phyloP scores from a whole-genome alignment of 2,888 invertebrate species.

The Agrotis puta region DNA sequence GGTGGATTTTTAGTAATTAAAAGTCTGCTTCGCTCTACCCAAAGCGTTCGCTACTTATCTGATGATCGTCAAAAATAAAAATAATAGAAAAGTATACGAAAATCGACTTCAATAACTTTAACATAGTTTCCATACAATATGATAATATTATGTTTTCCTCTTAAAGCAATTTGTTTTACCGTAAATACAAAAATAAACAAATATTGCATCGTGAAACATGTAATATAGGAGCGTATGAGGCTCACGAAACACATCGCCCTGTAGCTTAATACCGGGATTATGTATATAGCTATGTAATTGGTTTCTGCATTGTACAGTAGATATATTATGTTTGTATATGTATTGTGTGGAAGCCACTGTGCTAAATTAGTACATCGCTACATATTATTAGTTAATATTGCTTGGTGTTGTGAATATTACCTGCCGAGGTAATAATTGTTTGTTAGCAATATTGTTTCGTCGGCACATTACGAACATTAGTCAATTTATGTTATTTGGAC shows the following conservation, averaged over 20 bases:
- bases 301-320: slow-evolving; percentile 25
- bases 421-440: neutral
- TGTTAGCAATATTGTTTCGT: neutral
- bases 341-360: neutral
- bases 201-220: slow-evolving; percentile 12
- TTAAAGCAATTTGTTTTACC: slow-evolving; percentile 16
- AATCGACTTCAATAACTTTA: too few species aligned
- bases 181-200: slow-evolving; percentile 13
- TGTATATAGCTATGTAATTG: slow-evolving; percentile 29
- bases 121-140: neutral
- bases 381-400: slow-evolving; percentile 8
- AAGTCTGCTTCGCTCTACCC: too few species aligned
- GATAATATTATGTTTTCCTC: neutral
- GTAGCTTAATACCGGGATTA: slow-evolving; percentile 22
- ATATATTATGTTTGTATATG: neutral
- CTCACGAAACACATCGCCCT: neutral
- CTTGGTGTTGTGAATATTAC: slow-evolving; percentile 7
- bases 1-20: too few species aligned
- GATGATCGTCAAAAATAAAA: too few species aligned
- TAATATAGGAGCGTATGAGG: neutral
- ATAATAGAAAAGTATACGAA: too few species aligned
- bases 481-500: neutral
- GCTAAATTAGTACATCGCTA: slow-evolving; percentile 28
- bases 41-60: too few species aligned
- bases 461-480: neutral